phyloP scores from a whole-genome alignment of 2,888 invertebrate genomes.

The Phymatocera aterrima region DNA sequence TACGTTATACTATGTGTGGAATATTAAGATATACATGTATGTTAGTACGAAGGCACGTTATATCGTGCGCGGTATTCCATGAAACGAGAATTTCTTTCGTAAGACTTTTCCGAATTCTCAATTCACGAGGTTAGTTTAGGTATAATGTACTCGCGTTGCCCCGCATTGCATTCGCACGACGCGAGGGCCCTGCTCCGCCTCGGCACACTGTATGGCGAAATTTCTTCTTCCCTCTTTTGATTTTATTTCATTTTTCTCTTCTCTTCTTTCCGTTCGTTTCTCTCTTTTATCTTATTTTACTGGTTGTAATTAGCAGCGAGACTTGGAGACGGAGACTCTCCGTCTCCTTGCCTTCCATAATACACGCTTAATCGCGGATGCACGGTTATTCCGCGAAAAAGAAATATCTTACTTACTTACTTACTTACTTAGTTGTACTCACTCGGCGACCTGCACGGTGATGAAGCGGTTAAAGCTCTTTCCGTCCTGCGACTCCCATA shows the following conservation, averaged over 20 bases:
- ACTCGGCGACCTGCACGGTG: neutral
- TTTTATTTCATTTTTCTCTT: neutral
- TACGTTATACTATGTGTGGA: neutral
- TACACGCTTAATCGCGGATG: conserved; percentile 4
- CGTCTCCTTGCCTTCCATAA: neutral
- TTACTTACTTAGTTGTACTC: neutral
- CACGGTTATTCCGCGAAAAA: conserved; percentile 20
- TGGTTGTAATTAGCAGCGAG: conserved; percentile 34
- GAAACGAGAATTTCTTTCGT: neutral
- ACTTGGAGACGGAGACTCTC: neutral
- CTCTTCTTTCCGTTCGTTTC: neutral
- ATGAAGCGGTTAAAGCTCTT: conserved; percentile 38
- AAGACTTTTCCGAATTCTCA: conserved; percentile 3
- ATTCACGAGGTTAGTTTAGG: too few species aligned
- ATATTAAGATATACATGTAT: neutral
- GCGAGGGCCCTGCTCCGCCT: neutral
- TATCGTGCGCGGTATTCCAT: neutral
- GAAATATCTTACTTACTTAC: conserved; percentile 30
- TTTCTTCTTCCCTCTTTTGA: too few species aligned
- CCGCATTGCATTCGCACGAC: neutral
- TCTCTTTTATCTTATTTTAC: neutral
- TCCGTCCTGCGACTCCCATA: neutral
- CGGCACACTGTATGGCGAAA: too few species aligned
- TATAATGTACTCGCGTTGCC: too few species aligned
- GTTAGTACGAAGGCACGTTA: too few species aligned